These are phyloP conservation scores for Caenorhabditis virilis DNA, from an alignment of 2,888 invertebrate genomes.

Conservation along the genomic window DNA sequence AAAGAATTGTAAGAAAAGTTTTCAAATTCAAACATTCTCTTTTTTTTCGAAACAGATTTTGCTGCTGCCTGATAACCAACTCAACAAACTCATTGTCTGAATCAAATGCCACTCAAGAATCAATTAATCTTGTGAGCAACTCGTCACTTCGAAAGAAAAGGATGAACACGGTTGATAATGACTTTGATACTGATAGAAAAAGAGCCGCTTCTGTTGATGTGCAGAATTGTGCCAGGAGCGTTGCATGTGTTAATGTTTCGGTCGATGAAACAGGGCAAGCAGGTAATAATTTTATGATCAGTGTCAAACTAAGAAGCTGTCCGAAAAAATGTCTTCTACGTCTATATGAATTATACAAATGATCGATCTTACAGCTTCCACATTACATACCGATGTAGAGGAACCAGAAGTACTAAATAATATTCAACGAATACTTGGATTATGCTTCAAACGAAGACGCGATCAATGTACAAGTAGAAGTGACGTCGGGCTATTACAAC, in stretches of 20 bases:
- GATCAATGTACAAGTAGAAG: too few relatives aligned
- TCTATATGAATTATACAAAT: too few relatives aligned
- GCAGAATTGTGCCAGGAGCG: slow-evolving; percentile 18
- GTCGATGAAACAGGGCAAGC: slow-evolving; percentile 16
- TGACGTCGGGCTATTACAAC: too few relatives aligned
- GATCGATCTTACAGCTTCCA: too few relatives aligned
- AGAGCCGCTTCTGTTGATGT: slow-evolving; percentile 31
- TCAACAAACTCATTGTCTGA: slow-evolving; percentile 13
- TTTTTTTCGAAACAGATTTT: slow-evolving; percentile 15
- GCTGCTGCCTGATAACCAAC: slow-evolving; percentile 16
- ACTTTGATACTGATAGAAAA: slow-evolving; percentile 17
- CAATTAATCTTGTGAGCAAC: slow-evolving; percentile 18
- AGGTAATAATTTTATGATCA: too few relatives aligned
- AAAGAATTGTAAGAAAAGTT: slow-evolving; percentile 16
- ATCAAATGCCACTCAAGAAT: slow-evolving; percentile 29
- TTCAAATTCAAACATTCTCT: not conserved
- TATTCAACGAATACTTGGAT: too few relatives aligned
- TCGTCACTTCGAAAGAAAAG: slow-evolving; percentile 26
- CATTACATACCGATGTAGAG: too few relatives aligned
- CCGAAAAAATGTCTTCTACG: too few relatives aligned
- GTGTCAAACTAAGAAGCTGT: too few relatives aligned
- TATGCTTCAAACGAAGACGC: too few relatives aligned
- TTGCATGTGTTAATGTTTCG: slow-evolving; percentile 22
- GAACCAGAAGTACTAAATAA: too few relatives aligned
- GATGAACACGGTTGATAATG: slow-evolving; percentile 25